Conservation (phyloP, 1,140 invertebrate species). For the Protaetia brevitarsis region DNA sequence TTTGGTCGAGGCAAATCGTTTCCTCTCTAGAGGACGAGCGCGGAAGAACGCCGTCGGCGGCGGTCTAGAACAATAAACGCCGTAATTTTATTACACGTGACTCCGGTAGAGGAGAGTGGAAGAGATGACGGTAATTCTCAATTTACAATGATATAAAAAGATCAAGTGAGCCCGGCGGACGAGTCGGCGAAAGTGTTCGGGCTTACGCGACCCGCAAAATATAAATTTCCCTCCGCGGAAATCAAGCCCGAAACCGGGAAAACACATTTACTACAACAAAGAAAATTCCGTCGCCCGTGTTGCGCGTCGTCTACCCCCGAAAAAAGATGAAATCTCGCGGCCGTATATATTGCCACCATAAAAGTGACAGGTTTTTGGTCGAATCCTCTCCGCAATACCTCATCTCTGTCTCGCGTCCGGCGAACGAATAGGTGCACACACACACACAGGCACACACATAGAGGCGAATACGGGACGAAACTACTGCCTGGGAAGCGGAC, state of each 20-base stretch:
- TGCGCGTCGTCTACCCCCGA: constrained; percentile 8
- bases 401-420: constrained; percentile 18
- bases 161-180: not conserved
- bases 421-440: not conserved
- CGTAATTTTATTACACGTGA: constrained; percentile 6
- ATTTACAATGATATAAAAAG: constrained; percentile 19
- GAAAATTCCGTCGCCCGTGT: constrained; percentile 33
- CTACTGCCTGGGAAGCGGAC: constrained; percentile 19
- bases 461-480: not conserved
- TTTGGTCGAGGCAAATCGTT: not conserved
- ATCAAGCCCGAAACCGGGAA: constrained; percentile 34
- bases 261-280: constrained; percentile 37
- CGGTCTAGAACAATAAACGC: constrained; percentile 9
- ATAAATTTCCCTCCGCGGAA: constrained; percentile 40
- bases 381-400: constrained; percentile 33
- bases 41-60: not conserved
- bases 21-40: not conserved
- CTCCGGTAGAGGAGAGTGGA: not conserved
- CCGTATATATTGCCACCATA: constrained; percentile 36
- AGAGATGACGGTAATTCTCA: constrained; percentile 17
- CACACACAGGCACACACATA: not conserved
- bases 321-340: constrained; percentile 37
- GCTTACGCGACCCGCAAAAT: constrained; percentile 27
- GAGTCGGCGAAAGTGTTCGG: constrained; percentile 6
- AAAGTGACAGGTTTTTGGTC: constrained; percentile 37